phyloP scores from a whole-genome alignment of 64 coral and sea anemone genomes.

The Acropora tenuis region DNA sequence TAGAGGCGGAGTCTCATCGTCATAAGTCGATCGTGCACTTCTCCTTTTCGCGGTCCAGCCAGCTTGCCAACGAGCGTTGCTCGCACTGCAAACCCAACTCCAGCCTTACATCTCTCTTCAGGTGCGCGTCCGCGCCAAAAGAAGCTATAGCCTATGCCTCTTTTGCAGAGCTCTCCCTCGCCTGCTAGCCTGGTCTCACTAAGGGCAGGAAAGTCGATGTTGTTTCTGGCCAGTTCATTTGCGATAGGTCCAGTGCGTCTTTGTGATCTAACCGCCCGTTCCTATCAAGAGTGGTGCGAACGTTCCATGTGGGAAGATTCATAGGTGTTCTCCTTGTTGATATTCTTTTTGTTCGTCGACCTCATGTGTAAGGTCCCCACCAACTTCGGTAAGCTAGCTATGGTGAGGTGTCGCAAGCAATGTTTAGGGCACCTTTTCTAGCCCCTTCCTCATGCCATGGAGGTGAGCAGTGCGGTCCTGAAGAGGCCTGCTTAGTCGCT shows the following conservation, averaged over 20 bases:
- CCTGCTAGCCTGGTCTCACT: conserved; percentile 23
- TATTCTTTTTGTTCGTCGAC: neutral
- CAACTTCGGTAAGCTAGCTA: conserved; percentile 38
- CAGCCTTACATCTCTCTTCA: too few relatives aligned
- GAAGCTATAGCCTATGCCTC: too few relatives aligned
- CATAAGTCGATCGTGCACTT: too few relatives aligned
- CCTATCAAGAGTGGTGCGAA: conserved; percentile 18
- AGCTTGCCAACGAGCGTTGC: too few relatives aligned
- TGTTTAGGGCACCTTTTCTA: conserved; percentile 38
- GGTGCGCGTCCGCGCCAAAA: too few relatives aligned
- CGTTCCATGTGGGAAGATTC: conserved; percentile 27
- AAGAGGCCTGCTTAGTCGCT: conserved; percentile 67
- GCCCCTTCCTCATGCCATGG: conserved; percentile 49
- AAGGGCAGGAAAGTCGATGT: too few relatives aligned
- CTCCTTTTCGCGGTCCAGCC: too few relatives aligned
- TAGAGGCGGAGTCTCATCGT: too few relatives aligned
- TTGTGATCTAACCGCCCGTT: too few relatives aligned
- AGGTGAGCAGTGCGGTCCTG: conserved; percentile 67
- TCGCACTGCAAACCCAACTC: too few relatives aligned
- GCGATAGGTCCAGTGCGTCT: neutral
- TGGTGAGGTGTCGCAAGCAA: conserved; percentile 11
- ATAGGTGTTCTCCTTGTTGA: conserved; percentile 27
- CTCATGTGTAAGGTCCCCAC: neutral
- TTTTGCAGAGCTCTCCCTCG: conserved; percentile 15
- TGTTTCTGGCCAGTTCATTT: neutral